phyloP scores from a whole-genome alignment of 2,888 invertebrate genomes.

The Epistrophe grossulariae region DNA sequence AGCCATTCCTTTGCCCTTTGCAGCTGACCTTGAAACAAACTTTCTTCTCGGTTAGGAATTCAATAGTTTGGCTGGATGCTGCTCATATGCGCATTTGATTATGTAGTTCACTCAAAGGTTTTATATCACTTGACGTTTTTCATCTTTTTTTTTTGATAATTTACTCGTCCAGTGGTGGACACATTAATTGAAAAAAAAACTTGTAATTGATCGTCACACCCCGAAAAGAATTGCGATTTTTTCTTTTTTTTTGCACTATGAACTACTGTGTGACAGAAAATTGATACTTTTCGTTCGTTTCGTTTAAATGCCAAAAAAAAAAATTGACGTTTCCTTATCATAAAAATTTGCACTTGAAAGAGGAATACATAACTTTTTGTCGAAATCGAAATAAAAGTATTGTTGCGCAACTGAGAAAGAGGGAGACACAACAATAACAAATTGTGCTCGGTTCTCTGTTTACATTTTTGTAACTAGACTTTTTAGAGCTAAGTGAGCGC shows the following conservation, averaged over 20 bases:
- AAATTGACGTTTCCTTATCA: conserved; percentile 71
- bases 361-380: conserved; percentile 64
- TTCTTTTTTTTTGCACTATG: conserved; percentile 62
- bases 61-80: conserved; percentile 37
- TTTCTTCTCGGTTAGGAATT: conserved; percentile 60
- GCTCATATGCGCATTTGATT: conserved; percentile 61
- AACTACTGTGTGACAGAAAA: conserved; percentile 64
- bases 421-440: conserved; percentile 70
- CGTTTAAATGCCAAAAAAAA: conserved; percentile 58
- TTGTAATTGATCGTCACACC: conserved; percentile 65
- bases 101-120: conserved; percentile 13
- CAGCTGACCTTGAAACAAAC: conserved; percentile 71
- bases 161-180: conserved; percentile 17
- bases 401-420: neutral
- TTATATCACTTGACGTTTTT: conserved; percentile 55
- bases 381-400: conserved; percentile 56
- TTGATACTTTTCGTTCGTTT: conserved; percentile 42
- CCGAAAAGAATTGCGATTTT: conserved; percentile 61
- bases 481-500: conserved; percentile 50
- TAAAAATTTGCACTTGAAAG: conserved; percentile 67
- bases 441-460: conserved; percentile 64
- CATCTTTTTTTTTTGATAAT: conserved; percentile 45
- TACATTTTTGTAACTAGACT: conserved; percentile 46
- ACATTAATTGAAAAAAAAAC: conserved; percentile 23
- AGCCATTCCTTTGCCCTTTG: conserved; percentile 79